These are phyloP conservation scores for Eumeta japonica DNA, from an alignment of 1,140 invertebrate species.

Conservation along the genomic window DNA sequence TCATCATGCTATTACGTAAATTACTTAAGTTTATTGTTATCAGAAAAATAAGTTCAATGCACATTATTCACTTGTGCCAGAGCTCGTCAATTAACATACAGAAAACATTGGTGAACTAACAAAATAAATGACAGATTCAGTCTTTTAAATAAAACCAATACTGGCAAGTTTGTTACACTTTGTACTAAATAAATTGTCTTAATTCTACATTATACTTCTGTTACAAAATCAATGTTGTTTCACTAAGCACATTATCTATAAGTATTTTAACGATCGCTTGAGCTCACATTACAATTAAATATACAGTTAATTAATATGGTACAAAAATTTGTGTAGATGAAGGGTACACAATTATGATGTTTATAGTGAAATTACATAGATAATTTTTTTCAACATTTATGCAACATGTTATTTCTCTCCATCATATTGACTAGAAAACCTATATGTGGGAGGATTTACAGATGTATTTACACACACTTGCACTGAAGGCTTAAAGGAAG, in stretches of 20 bases:
- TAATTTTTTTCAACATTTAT: too few relatives aligned
- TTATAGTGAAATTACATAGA: too few relatives aligned
- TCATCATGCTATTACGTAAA: constrained; percentile 12
- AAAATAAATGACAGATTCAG: constrained; percentile 47
- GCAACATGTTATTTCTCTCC: too few relatives aligned
- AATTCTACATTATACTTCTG: constrained; percentile 34
- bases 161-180: constrained; percentile 56
- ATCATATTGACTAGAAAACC: constrained; percentile 58
- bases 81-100: constrained; percentile 37
- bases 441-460: constrained; percentile 53
- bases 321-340: too few relatives aligned
- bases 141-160: constrained; percentile 55
- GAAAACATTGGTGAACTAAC: too few relatives aligned
- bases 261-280: too few relatives aligned
- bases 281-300: too few relatives aligned
- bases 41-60: constrained; percentile 41
- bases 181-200: constrained; percentile 55
- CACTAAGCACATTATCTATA: constrained; percentile 28
- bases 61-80: too few relatives aligned
- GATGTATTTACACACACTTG: constrained; percentile 54
- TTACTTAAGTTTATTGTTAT: constrained; percentile 16
- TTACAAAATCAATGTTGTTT: constrained; percentile 32
- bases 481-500: constrained; percentile 52
- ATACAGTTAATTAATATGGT: too few relatives aligned
- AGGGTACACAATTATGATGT: too few relatives aligned